Evolutionary conservation across 2,113 vertebrate genomes (phyloP).

Genomic region (Nestor notabilis): DNA sequence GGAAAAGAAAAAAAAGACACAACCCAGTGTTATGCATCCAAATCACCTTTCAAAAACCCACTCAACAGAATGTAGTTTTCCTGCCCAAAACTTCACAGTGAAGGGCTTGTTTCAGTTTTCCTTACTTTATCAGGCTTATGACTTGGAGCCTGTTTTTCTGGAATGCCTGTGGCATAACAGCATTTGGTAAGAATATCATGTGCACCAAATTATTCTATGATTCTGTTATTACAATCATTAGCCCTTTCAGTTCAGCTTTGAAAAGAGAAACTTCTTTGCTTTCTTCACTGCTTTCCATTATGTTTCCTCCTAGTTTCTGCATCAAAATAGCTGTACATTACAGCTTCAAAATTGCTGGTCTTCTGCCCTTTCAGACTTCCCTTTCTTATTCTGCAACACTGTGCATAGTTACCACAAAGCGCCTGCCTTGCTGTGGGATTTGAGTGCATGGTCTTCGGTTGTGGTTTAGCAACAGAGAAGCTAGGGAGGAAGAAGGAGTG

Average conservation of each 20-base stretch:
- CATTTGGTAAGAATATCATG: not conserved
- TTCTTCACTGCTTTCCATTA: not conserved
- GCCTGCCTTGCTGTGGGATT: fast-evolving
- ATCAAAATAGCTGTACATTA: not conserved
- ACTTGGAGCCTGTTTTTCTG: not conserved
- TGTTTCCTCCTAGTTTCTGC: not conserved
- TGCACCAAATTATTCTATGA: not conserved
- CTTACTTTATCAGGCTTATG: not conserved
- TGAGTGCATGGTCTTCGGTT: not conserved
- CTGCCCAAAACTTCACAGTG: not conserved
- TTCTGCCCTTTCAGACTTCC: not conserved
- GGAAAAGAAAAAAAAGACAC: not conserved
- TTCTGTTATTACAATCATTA: not conserved
- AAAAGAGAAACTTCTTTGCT: not conserved
- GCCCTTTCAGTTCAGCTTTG: not conserved
- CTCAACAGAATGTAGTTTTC: not conserved
- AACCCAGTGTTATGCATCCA: not conserved
- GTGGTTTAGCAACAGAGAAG: not conserved
- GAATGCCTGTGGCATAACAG: fast-evolving
- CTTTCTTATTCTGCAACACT: not conserved
- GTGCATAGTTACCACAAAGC: not conserved
- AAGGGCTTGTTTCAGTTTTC: not conserved
- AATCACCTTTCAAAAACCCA: not conserved
- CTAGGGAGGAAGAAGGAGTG: not conserved
- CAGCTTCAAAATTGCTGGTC: not conserved